These are phyloP conservation scores for Siphlonurus alternatus DNA, from an alignment of 2,888 invertebrate genomes.

Conservation along the genomic window DNA sequence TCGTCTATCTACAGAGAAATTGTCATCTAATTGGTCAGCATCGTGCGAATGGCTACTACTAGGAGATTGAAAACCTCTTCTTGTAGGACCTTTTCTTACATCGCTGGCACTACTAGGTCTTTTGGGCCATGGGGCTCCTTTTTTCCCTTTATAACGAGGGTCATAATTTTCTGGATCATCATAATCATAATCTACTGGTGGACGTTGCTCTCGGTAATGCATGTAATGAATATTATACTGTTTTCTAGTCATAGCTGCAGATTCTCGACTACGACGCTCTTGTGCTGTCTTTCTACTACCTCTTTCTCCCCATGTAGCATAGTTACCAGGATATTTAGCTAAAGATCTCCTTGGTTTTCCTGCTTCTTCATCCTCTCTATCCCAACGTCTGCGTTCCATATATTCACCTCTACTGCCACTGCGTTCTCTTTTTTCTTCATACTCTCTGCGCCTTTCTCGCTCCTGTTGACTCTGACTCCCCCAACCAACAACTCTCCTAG, in stretches of 20 bases:
- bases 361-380: neutral
- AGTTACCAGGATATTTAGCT: neutral
- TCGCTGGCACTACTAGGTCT: neutral
- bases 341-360: neutral
- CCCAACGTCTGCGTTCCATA: neutral
- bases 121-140: neutral
- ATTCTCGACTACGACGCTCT: neutral
- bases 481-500: neutral
- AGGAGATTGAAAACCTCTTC: neutral
- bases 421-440: slow-evolving; percentile 5
- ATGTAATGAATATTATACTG: neutral
- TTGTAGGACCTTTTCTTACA: neutral
- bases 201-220: neutral
- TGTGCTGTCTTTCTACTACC: neutral
- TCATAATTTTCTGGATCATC: neutral
- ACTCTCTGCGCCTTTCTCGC: neutral
- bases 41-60: neutral
- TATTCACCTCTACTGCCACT: slow-evolving; percentile 2
- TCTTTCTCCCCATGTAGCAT: neutral
- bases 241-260: neutral
- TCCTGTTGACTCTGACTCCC: no score
- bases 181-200: neutral
- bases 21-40: neutral
- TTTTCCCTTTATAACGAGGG: neutral
- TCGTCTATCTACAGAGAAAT: neutral